phyloP scores from a whole-genome alignment of 2,113 vertebrate species.

The Carlito syrichta region DNA sequence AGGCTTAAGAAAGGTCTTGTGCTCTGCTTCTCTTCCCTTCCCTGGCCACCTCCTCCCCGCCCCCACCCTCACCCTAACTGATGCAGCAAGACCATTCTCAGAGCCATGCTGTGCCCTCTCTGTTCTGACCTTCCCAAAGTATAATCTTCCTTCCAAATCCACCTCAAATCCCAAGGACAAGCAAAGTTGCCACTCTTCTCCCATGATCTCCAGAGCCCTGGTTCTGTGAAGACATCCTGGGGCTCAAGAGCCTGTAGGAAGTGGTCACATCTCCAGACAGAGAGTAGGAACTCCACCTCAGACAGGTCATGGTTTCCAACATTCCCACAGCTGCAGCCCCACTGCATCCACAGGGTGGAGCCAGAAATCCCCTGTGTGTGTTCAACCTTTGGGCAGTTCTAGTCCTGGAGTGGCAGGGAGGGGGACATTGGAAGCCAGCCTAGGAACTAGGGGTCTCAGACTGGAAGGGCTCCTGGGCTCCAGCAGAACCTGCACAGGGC shows the following conservation, averaged over 20 bases:
- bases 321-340: neutral
- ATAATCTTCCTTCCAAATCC: neutral
- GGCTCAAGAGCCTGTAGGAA: neutral
- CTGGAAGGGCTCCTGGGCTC: neutral
- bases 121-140: neutral
- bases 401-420: neutral
- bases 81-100: neutral
- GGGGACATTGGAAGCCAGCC: neutral
- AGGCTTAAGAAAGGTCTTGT: neutral
- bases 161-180: neutral
- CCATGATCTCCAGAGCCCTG: neutral
- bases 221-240: neutral
- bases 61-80: no score
- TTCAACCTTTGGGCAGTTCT: neutral
- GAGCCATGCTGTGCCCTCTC: neutral
- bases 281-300: neutral
- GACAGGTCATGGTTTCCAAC: neutral
- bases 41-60: neutral
- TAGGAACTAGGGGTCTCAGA: neutral
- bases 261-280: neutral
- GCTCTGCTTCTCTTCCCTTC: neutral
- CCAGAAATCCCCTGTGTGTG: neutral
- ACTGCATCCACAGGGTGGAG: neutral
- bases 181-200: neutral
- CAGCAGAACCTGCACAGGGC: neutral